Percentiles rank a stretch among this genome's conserved stretches.
These are phyloP conservation scores for Falco columbarius DNA, from an alignment of 2,797 vertebrate species.

Conservation along the genomic window DNA sequence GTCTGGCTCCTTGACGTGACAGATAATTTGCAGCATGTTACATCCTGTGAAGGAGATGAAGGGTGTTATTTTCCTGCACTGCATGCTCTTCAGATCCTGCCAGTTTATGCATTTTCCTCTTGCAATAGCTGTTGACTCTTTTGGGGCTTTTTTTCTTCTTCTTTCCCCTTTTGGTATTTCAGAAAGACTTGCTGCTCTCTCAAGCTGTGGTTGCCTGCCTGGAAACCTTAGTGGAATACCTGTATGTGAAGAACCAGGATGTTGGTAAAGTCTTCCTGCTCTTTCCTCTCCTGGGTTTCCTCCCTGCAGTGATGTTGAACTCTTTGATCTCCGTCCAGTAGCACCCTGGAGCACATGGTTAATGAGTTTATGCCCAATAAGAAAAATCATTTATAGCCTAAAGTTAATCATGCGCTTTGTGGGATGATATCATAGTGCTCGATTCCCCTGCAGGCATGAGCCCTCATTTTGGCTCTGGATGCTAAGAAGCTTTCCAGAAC, in stretches of 20 bases:
- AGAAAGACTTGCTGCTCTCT: constrained; percentile 89
- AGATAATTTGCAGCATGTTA: constrained; percentile 10
- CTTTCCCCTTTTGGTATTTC: neutral
- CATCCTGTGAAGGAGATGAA: neutral
- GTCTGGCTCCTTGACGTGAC: constrained; percentile 9
- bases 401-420: constrained; percentile 10
- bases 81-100: neutral
- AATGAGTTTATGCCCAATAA: constrained; percentile 1
- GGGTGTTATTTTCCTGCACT: constrained; percentile 19
- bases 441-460: neutral
- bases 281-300: neutral
- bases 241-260: constrained; percentile 80
- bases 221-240: constrained; percentile 85
- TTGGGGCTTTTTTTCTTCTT: neutral
- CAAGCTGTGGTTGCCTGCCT: constrained; percentile 86
- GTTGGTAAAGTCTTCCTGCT: constrained; percentile 78
- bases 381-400: neutral
- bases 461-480: neutral
- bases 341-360: neutral
- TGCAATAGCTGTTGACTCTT: neutral
- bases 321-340: constrained; percentile 7
- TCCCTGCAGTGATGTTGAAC: constrained; percentile 6
- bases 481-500: neutral
- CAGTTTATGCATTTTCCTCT: constrained; percentile 5
- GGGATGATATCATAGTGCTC: neutral